Evolutionary conservation across 1,140 invertebrate genomes (phyloP).

Genomic region (Batillaria attramentaria): DNA sequence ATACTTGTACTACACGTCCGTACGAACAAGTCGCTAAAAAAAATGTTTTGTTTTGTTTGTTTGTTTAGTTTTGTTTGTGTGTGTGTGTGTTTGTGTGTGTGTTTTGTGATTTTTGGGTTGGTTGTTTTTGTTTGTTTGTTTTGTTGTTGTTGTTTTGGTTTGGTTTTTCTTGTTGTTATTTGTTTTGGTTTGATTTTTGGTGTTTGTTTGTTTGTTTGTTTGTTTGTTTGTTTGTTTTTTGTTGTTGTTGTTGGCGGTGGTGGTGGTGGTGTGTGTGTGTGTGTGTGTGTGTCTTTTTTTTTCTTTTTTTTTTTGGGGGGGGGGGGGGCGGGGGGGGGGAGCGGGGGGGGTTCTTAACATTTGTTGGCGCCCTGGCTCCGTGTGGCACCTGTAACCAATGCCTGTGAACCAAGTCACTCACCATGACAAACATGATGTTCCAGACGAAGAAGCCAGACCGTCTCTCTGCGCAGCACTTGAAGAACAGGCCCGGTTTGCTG

Average conservation of each 20-base stretch:
- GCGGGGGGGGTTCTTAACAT: neutral
- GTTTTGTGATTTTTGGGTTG: neutral
- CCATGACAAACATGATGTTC: slow-evolving; percentile 59
- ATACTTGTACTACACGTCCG: too few species aligned
- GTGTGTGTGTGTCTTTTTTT: too few species aligned
- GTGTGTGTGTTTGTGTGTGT: neutral
- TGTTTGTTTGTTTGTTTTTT: neutral
- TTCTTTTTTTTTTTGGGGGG: too few species aligned
- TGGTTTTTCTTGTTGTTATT: neutral
- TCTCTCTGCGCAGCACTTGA: slow-evolving; percentile 49
- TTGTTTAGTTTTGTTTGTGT: neutral
- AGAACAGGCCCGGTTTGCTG: slow-evolving; percentile 50
- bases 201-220: neutral
- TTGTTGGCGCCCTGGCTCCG: too few species aligned
- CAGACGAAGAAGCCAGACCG: slow-evolving; percentile 55
- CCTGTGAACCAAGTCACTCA: slow-evolving; percentile 32
- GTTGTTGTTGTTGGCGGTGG: neutral
- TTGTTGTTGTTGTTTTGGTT: neutral
- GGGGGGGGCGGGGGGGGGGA: too few species aligned
- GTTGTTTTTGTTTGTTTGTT: neutral
- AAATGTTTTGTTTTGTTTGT: neutral
- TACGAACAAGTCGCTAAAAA: too few species aligned
- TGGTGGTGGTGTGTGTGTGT: too few species aligned
- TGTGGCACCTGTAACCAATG: too few species aligned
- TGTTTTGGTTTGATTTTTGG: neutral